Evolutionary conservation across 2,888 invertebrate genomes (phyloP).

Genomic region (Diaprepes abbreviatus): DNA sequence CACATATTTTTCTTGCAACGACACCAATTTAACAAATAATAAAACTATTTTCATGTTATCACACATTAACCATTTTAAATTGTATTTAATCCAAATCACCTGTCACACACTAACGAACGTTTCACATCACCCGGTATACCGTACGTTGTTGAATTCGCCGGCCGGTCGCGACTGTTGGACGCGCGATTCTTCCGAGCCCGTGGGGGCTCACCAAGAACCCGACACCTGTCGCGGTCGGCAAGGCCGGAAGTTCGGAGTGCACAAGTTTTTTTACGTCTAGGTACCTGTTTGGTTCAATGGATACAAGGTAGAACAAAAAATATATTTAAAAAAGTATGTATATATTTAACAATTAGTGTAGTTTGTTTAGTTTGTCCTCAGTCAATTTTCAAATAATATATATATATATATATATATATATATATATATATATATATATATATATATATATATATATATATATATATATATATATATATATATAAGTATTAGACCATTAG

Average conservation of each 20-base stretch:
- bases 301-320: constrained; percentile 1
- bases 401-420: no score
- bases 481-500: no score
- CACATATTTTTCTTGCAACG: neutral
- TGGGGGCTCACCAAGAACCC: constrained; percentile 20
- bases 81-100: no score
- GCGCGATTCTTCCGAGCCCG: constrained; percentile 8
- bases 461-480: no score
- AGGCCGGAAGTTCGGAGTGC: constrained; percentile 47
- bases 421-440: no score
- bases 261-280: constrained; percentile 16
- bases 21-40: neutral
- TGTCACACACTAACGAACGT: neutral
- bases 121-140: constrained; percentile 1
- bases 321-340: no score
- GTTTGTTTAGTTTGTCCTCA: no score
- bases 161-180: constrained; percentile 30
- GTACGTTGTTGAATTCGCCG: constrained; percentile 11
- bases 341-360: no score
- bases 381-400: no score
- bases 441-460: no score
- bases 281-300: constrained; percentile 4
- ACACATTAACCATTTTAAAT: no score
- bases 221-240: constrained; percentile 40
- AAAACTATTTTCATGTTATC: neutral